Evolutionary conservation across 37 sponge, comb jelly and placozoan species (phyloP).

Genomic region (Amphimedon queenslandica): DNA sequence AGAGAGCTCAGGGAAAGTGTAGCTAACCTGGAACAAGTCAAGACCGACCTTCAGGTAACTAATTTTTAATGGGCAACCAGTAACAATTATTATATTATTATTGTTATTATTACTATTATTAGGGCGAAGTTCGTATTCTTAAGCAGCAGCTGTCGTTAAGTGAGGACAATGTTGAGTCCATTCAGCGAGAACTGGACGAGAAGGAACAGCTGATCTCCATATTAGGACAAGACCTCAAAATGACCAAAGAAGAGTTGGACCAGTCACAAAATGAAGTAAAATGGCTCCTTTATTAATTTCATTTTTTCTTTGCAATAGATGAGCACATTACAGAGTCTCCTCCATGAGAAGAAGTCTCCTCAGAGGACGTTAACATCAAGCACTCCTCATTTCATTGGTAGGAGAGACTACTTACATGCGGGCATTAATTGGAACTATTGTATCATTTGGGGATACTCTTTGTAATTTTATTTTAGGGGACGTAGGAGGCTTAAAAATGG

Average conservation of each 20-base stretch:
- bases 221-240: slow-evolving; percentile 39
- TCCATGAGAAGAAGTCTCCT: neutral
- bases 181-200: slow-evolving; percentile 30
- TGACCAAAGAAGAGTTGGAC: slow-evolving; percentile 4
- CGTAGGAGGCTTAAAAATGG: too few relatives aligned
- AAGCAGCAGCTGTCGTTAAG: slow-evolving; percentile 34
- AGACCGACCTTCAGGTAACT: too few relatives aligned
- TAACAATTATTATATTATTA: too few relatives aligned
- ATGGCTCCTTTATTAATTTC: neutral
- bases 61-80: too few relatives aligned
- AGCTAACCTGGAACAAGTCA: too few relatives aligned
- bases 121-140: neutral
- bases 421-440: too few relatives aligned
- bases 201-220: slow-evolving; percentile 41
- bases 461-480: too few relatives aligned
- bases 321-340: neutral
- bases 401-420: too few relatives aligned
- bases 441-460: too few relatives aligned
- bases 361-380: too few relatives aligned
- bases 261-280: slow-evolving; percentile 30
- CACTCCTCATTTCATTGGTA: too few relatives aligned
- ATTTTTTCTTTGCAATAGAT: slow-evolving; percentile 5
- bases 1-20: too few relatives aligned
- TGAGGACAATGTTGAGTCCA: slow-evolving; percentile 22
- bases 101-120: neutral